phyloP scores from a whole-genome alignment of 2,888 invertebrate genomes.

The Salpingus planirostris region DNA sequence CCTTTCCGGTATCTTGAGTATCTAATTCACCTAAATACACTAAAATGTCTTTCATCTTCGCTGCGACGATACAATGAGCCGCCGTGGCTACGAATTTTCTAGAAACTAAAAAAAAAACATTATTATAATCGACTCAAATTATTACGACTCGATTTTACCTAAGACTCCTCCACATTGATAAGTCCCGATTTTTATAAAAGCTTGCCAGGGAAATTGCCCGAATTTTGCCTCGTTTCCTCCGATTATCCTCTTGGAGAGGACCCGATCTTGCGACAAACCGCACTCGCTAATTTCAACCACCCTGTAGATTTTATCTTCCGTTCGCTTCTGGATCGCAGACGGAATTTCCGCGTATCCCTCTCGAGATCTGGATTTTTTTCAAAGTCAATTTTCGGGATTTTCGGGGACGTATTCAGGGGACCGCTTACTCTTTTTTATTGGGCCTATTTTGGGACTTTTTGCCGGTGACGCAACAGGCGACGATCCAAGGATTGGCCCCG shows the following conservation, averaged over 20 bases:
- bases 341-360: too few relatives aligned
- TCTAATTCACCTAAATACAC: slow-evolving; percentile 76
- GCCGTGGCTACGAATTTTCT: slow-evolving; percentile 68
- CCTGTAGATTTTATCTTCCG: too few relatives aligned
- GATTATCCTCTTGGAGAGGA: slow-evolving; percentile 65
- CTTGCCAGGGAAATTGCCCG: slow-evolving; percentile 80
- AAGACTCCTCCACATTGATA: slow-evolving; percentile 79
- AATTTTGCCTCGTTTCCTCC: slow-evolving; percentile 70
- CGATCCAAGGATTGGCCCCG: slow-evolving; percentile 59
- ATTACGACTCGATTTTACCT: slow-evolving; percentile 34
- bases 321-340: slow-evolving; percentile 27
- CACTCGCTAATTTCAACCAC: slow-evolving; percentile 48
- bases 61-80: slow-evolving; percentile 75
- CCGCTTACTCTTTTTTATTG: too few relatives aligned
- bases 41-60: slow-evolving; percentile 60
- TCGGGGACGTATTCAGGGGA: too few relatives aligned
- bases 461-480: slow-evolving; percentile 58
- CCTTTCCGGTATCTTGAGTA: slow-evolving; percentile 59
- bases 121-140: not conserved
- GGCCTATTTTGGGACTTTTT: slow-evolving; percentile 1
- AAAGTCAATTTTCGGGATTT: too few relatives aligned
- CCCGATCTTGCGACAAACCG: slow-evolving; percentile 52
- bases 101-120: slow-evolving; percentile 51
- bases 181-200: slow-evolving; percentile 71
- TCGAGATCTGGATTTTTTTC: too few relatives aligned